phyloP scores from a whole-genome alignment of 2,888 invertebrate species.

The Polymixis lichenea region DNA sequence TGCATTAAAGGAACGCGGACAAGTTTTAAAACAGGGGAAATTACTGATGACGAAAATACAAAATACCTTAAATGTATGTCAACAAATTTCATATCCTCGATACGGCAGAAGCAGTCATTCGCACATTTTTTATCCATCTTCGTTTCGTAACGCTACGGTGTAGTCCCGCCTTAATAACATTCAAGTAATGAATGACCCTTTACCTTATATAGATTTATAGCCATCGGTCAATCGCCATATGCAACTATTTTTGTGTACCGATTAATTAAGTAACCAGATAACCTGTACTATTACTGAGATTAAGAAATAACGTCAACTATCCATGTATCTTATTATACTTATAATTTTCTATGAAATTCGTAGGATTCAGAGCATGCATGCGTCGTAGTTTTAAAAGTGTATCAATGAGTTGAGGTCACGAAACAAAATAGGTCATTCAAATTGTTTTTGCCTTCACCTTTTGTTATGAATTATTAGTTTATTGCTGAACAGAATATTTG shows the following conservation, averaged over 20 bases:
- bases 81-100: slow-evolving; percentile 73
- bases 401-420: slow-evolving; percentile 35
- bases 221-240: slow-evolving; percentile 68
- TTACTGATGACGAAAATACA: slow-evolving; percentile 71
- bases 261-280: slow-evolving; percentile 54
- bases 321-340: background rate
- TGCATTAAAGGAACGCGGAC: slow-evolving; percentile 63
- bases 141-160: slow-evolving; percentile 70
- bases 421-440: slow-evolving; percentile 27
- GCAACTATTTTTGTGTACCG: slow-evolving; percentile 63
- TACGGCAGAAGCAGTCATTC: slow-evolving; percentile 74
- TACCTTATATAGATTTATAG: slow-evolving; percentile 75
- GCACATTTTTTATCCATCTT: slow-evolving; percentile 79
- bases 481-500: slow-evolving; percentile 1
- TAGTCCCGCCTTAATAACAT: slow-evolving; percentile 68
- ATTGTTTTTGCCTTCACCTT: slow-evolving; percentile 38
- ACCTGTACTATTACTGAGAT: slow-evolving; percentile 39
- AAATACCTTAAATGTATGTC: slow-evolving; percentile 72
- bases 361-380: slow-evolving; percentile 7
- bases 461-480: slow-evolving; percentile 29
- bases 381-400: background rate
- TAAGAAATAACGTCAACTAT: slow-evolving; percentile 21
- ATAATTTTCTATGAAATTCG: slow-evolving; percentile 17
- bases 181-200: slow-evolving; percentile 75
- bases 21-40: slow-evolving; percentile 66